These are phyloP conservation scores for Clarias platycephalus DNA, from an alignment of 2,797 vertebrate species.

Conservation along the genomic window DNA sequence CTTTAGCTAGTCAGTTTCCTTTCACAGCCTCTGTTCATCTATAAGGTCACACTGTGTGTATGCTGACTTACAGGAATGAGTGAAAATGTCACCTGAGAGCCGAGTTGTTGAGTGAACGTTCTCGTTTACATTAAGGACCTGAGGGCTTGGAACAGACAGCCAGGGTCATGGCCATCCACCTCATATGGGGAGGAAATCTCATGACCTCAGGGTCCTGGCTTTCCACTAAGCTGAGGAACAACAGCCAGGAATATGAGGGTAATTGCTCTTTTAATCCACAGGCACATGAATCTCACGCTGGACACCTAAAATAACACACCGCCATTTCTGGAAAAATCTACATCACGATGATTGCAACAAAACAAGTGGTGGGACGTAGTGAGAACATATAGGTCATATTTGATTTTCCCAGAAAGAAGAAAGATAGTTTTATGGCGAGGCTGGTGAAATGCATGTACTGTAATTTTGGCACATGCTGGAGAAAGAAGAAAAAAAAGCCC, in stretches of 20 bases:
- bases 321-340: slow-evolving; percentile 27
- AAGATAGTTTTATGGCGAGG: slow-evolving; percentile 4
- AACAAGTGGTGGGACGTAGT: background rate
- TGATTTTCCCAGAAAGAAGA: slow-evolving; percentile 19
- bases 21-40: slow-evolving; percentile 24
- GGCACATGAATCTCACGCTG: slow-evolving; percentile 1
- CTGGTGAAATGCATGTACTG: background rate
- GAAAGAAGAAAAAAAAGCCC: background rate
- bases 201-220: slow-evolving; percentile 53
- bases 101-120: slow-evolving; percentile 9
- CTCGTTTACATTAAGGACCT: slow-evolving; percentile 4
- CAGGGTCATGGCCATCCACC: slow-evolving; percentile 47
- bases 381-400: background rate
- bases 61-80: slow-evolving; percentile 18
- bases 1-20: slow-evolving; percentile 1
- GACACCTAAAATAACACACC: slow-evolving; percentile 36
- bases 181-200: slow-evolving; percentile 50
- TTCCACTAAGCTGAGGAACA: slow-evolving; percentile 44
- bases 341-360: slow-evolving; percentile 1
- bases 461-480: slow-evolving; percentile 1
- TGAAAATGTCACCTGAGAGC: slow-evolving; percentile 31
- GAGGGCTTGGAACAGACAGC: slow-evolving; percentile 33
- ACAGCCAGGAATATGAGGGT: slow-evolving; percentile 38
- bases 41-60: slow-evolving; percentile 23
- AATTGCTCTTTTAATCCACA: slow-evolving; percentile 14